These are phyloP conservation scores for Piprites chloris DNA, from an alignment of 2,113 vertebrate genomes.

Conservation along the genomic window DNA sequence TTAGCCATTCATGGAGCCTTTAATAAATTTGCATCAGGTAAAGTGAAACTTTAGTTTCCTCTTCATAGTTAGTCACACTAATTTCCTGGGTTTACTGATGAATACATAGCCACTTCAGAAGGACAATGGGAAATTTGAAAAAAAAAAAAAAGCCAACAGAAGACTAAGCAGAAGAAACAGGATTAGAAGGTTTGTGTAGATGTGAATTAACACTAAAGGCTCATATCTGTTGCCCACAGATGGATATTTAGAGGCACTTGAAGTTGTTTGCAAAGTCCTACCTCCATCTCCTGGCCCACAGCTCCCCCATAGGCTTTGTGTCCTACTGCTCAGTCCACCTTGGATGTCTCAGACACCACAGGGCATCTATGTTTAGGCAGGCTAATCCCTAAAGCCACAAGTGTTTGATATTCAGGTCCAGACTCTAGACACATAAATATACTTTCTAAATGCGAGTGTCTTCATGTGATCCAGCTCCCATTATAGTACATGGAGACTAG, in stretches of 20 bases:
- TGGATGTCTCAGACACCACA: slow-evolving; percentile 19
- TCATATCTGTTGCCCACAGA: background rate
- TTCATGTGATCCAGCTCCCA: background rate
- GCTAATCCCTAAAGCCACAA: background rate
- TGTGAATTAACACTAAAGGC: background rate
- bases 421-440: slow-evolving; percentile 46
- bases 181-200: background rate
- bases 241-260: background rate
- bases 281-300: background rate
- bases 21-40: background rate
- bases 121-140: background rate
- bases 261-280: background rate
- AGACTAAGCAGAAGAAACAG: background rate
- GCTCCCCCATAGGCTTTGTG: background rate
- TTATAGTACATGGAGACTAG: background rate
- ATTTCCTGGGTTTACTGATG: background rate
- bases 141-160: background rate
- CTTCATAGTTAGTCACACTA: background rate
- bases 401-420: slow-evolving; percentile 15
- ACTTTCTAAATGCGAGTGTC: slow-evolving; percentile 22
- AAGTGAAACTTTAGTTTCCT: background rate
- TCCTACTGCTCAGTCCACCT: background rate
- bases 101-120: background rate
- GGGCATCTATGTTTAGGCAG: slow-evolving; percentile 33
- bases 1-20: background rate